Evolutionary conservation across 2,888 invertebrate genomes (phyloP).

Genomic region (Dysmachus trigonus): DNA sequence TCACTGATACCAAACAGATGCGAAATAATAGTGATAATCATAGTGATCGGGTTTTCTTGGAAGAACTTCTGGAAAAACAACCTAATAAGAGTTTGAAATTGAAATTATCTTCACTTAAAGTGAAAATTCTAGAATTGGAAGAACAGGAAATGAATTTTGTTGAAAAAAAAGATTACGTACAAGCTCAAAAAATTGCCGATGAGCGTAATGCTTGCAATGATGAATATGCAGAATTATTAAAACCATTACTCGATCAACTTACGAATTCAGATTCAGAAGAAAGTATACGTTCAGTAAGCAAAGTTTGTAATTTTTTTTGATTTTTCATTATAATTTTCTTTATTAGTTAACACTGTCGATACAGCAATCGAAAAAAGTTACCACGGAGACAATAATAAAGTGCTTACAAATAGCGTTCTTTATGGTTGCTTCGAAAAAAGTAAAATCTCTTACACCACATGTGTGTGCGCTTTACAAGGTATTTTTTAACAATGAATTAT

Average conservation of each 20-base stretch:
- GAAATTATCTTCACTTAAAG: conserved; percentile 68
- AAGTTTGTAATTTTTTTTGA: not conserved
- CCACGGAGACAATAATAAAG: conserved; percentile 67
- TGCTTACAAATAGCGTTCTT: conserved; percentile 68
- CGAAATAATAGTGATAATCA: conserved; percentile 61
- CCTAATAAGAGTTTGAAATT: conserved; percentile 63
- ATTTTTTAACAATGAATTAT: not conserved
- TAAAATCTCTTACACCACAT: conserved; percentile 66
- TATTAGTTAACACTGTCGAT: conserved; percentile 53
- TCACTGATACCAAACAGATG: conserved; percentile 67
- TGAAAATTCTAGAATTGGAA: conserved; percentile 68
- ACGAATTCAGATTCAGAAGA: conserved; percentile 47
- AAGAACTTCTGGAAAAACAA: conserved; percentile 65
- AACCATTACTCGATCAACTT: conserved; percentile 56
- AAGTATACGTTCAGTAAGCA: conserved; percentile 51
- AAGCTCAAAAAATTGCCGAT: conserved; percentile 68
- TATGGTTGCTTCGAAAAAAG: conserved; percentile 66
- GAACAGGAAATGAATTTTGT: conserved; percentile 70
- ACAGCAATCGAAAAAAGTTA: conserved; percentile 57
- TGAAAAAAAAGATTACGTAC: conserved; percentile 67
- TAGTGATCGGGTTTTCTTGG: conserved; percentile 59
- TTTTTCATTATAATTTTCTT: not conserved
- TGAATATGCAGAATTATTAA: conserved; percentile 58
- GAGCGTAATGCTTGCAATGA: conserved; percentile 63
- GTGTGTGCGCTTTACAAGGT: conserved; percentile 63